Base-by-base conservation (phyloP, 1,140 invertebrate species). In the Drosophila nannoptera region DNA sequence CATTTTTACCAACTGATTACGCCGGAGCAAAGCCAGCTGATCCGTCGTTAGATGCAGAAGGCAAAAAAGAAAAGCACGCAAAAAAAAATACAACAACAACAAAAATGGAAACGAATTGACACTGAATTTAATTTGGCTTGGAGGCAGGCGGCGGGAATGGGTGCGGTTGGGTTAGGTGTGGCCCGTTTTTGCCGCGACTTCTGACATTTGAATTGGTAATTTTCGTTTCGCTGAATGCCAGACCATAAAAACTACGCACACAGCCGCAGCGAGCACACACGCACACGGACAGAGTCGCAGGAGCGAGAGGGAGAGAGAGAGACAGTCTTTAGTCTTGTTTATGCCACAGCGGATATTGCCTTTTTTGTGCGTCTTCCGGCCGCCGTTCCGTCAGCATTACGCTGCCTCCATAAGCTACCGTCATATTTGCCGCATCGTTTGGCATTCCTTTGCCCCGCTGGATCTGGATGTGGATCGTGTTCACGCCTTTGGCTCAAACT, bases 141-240 rank as follows among this genome's bases (percentile, higher is more conserved):
- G 73, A 63, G 78, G 38, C 35, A 40, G 32, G 22, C 6, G 32
- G 9, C n/a, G 2, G 5, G n/a, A 4, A 2, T 4, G 42, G 7
- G 11, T 2, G 6, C 8, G 33, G n/a, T n/a, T n/a, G 29, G 38
- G 60, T 0, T 11, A 35, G 61, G 22, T 45, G 11, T 48, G 29
- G 29, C 29, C 31, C 54, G 53, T 49, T 73, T 74, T 73, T 77
- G 36, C 56, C 69, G 59, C 62, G 48, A 73, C 65, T 59, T 56
- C 67, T 83, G 75, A 75, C 78, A 82, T 83, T 82, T 82, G 78
- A 82, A 82, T 82, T 82, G 78, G 78, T 82, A 82, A 82, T 82
- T 82, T 81, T 81, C 63, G 63, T 52, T 69, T 38, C 67, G 53
- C 67, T 69, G 67, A 69, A 69, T 69, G 69, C 59, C 59, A 56